Conservation (phyloP, 1,140 invertebrate species). For the Araneus ventricosus region DNA sequence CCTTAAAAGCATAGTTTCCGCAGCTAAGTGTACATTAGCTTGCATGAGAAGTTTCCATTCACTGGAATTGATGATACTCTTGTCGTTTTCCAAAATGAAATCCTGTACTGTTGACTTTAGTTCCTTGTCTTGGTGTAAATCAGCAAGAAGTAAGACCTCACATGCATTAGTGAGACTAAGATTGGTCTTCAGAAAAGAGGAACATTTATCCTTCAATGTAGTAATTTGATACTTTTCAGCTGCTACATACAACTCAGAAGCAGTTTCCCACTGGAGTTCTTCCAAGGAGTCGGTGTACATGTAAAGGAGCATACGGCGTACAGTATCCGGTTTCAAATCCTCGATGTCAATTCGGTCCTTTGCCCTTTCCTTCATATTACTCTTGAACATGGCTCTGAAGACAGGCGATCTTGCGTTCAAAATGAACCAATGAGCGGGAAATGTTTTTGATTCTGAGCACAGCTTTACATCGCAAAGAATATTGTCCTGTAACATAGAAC, state of each 20-base stretch:
- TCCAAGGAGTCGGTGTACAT: not conserved
- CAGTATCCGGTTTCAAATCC: not conserved
- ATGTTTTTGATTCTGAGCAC: constrained; percentile 77
- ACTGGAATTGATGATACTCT: too few relatives aligned
- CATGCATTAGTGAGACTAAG: not conserved
- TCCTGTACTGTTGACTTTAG: too few relatives aligned
- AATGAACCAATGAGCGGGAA: too few relatives aligned
- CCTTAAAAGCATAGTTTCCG: too few relatives aligned
- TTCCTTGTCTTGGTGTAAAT: too few relatives aligned
- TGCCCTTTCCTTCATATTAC: not conserved
- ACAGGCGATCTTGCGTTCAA: too few relatives aligned
- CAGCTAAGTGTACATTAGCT: too few relatives aligned
- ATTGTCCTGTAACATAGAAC: not conserved
- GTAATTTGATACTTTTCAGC: not conserved
- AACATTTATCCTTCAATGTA: not conserved
- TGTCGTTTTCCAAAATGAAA: too few relatives aligned
- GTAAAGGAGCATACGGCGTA: not conserved
- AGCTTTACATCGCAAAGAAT: constrained; percentile 78
- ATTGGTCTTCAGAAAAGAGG: not conserved
- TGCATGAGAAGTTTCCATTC: too few relatives aligned
- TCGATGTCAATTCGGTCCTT: not conserved
- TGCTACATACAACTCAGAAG: not conserved
- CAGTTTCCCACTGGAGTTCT: not conserved
- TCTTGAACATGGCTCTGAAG: too few relatives aligned
- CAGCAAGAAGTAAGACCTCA: too few relatives aligned